phyloP scores from a whole-genome alignment of 2,797 vertebrate species.

The Melanotaenia maccullochi region DNA sequence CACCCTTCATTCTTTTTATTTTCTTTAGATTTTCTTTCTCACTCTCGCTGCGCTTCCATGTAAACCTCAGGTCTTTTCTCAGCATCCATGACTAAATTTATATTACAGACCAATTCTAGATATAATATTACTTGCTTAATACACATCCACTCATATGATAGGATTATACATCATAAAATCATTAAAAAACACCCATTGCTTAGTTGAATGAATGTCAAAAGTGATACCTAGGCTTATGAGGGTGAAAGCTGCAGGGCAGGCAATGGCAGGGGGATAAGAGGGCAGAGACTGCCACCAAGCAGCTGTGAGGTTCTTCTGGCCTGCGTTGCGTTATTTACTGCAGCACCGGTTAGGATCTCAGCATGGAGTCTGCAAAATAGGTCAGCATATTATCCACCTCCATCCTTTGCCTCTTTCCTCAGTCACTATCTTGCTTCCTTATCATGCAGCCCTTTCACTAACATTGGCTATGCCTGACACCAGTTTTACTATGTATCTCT shows the following conservation, averaged over 20 bases:
- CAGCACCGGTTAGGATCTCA: conserved; percentile 77
- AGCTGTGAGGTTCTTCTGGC: conserved; percentile 79
- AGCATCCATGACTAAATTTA: conserved; percentile 20
- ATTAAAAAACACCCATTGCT: conserved; percentile 20
- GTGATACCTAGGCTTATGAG: conserved; percentile 47
- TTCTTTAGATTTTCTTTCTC: background rate
- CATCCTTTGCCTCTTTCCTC: conserved; percentile 42
- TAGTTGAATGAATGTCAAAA: conserved; percentile 12
- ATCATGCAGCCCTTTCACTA: conserved; percentile 49
- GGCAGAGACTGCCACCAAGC: conserved; percentile 71
- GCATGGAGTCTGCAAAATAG: conserved; percentile 82
- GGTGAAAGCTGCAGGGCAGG: conserved; percentile 43
- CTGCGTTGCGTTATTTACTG: conserved; percentile 82
- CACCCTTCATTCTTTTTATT: background rate
- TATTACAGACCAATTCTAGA: conserved; percentile 17
- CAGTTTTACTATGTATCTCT: conserved; percentile 35
- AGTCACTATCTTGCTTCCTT: conserved; percentile 55
- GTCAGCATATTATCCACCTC: conserved; percentile 78
- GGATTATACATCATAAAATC: conserved; percentile 41
- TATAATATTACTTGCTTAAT: conserved; percentile 19
- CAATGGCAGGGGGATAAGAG: conserved; percentile 32
- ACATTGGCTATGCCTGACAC: conserved; percentile 47
- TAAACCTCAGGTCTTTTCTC: background rate
- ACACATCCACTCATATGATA: conserved; percentile 15
- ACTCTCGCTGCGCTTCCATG: background rate